phyloP scores from a whole-genome alignment of 1,140 invertebrate genomes.

The Drosophila mojavensis region DNA sequence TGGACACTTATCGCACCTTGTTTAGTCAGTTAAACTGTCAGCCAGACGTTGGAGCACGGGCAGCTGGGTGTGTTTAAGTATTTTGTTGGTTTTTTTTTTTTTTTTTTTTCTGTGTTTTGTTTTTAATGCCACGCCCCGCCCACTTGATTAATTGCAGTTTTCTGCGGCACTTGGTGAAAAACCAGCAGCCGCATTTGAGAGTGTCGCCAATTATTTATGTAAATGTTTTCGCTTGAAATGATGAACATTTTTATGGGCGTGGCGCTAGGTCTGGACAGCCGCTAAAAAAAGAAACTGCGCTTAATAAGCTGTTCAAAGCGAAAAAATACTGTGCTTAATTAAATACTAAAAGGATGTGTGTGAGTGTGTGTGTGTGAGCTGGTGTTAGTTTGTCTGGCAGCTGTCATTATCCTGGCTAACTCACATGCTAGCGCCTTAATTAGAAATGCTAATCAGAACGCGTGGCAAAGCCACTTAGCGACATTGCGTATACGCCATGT shows the following conservation, averaged over 20 bases:
- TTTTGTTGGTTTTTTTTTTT: neutral
- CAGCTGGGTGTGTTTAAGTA: slow-evolving; percentile 3
- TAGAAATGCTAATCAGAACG: slow-evolving; percentile 75
- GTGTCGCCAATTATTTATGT: slow-evolving; percentile 80
- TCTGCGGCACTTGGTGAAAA: slow-evolving; percentile 58
- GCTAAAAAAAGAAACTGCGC: slow-evolving; percentile 54
- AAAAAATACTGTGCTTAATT: slow-evolving; percentile 16
- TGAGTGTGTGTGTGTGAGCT: neutral
- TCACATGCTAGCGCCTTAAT: slow-evolving; percentile 69
- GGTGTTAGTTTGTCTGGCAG: slow-evolving; percentile 41
- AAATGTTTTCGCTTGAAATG: slow-evolving; percentile 81
- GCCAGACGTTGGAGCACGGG: slow-evolving; percentile 17
- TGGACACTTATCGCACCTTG: slow-evolving; percentile 78
- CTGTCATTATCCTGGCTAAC: slow-evolving; percentile 65
- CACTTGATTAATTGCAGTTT: slow-evolving; percentile 77
- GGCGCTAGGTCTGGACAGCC: slow-evolving; percentile 45
- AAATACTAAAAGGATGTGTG: slow-evolving; percentile 5
- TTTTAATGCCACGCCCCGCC: neutral
- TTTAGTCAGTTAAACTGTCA: slow-evolving; percentile 79
- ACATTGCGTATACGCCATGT: slow-evolving; percentile 61
- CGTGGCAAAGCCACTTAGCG: slow-evolving; percentile 68
- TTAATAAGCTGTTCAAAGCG: slow-evolving; percentile 25
- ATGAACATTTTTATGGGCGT: slow-evolving; percentile 19
- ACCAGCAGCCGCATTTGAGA: slow-evolving; percentile 34
- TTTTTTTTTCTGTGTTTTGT: too few species aligned